These are phyloP conservation scores for Lepidocyrtoides sp. DNA, from an alignment of 2,888 invertebrate genomes.

Conservation along the genomic window DNA sequence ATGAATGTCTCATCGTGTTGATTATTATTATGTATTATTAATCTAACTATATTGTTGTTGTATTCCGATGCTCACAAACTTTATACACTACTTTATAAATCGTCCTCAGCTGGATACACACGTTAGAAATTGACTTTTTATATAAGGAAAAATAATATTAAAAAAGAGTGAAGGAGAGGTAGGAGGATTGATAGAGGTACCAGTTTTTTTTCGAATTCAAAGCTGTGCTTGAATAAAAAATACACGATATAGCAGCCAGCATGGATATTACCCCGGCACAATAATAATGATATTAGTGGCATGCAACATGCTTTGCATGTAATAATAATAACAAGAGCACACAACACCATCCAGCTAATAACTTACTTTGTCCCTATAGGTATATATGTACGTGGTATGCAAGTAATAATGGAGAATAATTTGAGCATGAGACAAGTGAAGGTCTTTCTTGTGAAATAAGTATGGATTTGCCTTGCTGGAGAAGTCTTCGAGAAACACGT, in stretches of 20 bases:
- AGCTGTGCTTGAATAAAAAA: slow-evolving; percentile 25
- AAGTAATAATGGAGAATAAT: background rate
- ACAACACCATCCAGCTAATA: slow-evolving; percentile 64
- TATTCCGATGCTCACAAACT: background rate
- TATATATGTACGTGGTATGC: background rate
- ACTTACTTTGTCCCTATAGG: slow-evolving; percentile 60
- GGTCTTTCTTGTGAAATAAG: slow-evolving; percentile 60
- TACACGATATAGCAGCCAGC: background rate
- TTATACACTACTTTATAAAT: background rate
- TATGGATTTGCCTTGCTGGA: slow-evolving; percentile 26
- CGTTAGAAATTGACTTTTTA: slow-evolving; percentile 63
- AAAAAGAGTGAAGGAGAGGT: slow-evolving; percentile 27
- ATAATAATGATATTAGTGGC: slow-evolving; percentile 73
- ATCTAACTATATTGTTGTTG: background rate
- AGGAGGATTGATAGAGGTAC: slow-evolving; percentile 53
- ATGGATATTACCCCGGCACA: slow-evolving; percentile 3
- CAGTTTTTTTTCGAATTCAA: slow-evolving; percentile 30
- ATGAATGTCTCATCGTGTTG: slow-evolving; percentile 49
- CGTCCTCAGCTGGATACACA: slow-evolving; percentile 77
- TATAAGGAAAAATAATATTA: slow-evolving; percentile 21
- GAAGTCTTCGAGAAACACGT: slow-evolving; percentile 40
- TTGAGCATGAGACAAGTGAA: slow-evolving; percentile 30
- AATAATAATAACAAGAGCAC: slow-evolving; percentile 74
- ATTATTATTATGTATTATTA: slow-evolving; percentile 44
- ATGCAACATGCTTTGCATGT: slow-evolving; percentile 67